Percentiles rank a stretch among this genome's conserved stretches.
phyloP scores from a whole-genome alignment of 2,888 invertebrate species.

The Synergus japonicus region DNA sequence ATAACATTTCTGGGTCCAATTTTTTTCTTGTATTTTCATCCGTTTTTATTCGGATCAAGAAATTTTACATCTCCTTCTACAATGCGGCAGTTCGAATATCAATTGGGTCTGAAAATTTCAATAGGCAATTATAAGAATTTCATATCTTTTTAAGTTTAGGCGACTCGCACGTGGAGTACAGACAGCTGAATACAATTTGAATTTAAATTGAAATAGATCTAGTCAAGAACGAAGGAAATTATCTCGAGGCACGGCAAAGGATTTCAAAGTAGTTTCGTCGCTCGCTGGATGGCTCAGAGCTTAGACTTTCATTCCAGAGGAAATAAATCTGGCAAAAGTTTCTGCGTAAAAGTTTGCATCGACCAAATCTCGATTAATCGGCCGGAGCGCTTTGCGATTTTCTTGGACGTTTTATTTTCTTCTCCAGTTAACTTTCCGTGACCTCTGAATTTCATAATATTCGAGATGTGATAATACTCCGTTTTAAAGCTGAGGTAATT shows the following conservation, averaged over 20 bases:
- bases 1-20: too few relatives aligned
- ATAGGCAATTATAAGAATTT: not conserved
- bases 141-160: not conserved
- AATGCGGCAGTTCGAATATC: not conserved
- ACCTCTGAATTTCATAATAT: constrained; percentile 13
- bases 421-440: not conserved
- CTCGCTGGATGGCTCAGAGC: constrained; percentile 1
- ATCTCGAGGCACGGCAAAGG: constrained; percentile 10
- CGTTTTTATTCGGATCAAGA: too few relatives aligned
- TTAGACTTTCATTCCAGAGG: constrained; percentile 26
- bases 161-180: not conserved
- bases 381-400: not conserved
- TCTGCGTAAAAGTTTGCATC: constrained; percentile 16
- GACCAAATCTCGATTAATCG: constrained; percentile 32
- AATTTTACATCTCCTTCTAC: too few relatives aligned
- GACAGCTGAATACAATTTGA: constrained; percentile 13
- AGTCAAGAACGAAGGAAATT: constrained; percentile 18
- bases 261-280: constrained; percentile 28
- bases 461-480: constrained; percentile 13
- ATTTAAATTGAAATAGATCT: constrained; percentile 23
- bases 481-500: constrained; percentile 10
- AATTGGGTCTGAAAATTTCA: not conserved
- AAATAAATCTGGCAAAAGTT: constrained; percentile 31
- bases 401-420: constrained; percentile 5
- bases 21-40: too few relatives aligned